Conservation (phyloP, 2,113 vertebrate species). For the Eulemur rufifrons region DNA sequence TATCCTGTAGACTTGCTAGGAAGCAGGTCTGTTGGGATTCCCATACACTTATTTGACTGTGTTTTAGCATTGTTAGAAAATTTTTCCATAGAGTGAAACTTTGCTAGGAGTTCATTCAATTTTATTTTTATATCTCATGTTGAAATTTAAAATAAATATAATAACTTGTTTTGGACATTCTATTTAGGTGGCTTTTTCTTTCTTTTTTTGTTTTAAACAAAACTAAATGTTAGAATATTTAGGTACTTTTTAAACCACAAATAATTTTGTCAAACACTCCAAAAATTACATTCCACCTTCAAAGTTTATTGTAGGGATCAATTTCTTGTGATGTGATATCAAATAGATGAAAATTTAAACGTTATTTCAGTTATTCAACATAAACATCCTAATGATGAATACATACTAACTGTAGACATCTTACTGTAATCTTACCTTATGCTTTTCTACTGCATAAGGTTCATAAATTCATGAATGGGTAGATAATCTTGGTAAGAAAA, state of each 20-base stretch:
- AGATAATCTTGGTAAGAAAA: constrained; percentile 43
- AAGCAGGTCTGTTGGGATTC: neutral
- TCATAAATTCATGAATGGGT: neutral
- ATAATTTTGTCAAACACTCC: neutral
- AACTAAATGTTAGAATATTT: neutral
- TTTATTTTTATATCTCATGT: neutral
- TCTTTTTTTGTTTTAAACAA: too few relatives aligned
- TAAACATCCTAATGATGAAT: neutral
- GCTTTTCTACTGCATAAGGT: neutral
- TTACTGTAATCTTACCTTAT: neutral
- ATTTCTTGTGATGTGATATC: neutral
- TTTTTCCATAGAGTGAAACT: neutral
- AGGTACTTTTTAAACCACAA: constrained; percentile 46
- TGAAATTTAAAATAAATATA: constrained; percentile 33
- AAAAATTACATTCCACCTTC: neutral
- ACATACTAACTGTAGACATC: neutral
- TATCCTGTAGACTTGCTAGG: neutral
- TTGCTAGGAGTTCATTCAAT: neutral
- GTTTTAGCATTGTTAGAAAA: constrained; percentile 1
- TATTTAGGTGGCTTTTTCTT: neutral
- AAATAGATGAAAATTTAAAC: neutral
- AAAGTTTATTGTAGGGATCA: neutral
- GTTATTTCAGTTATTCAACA: constrained; percentile 13
- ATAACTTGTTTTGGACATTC: neutral
- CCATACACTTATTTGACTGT: neutral